Percentiles rank a stretch among this genome's conserved stretches.
Conservation (phyloP, 1,140 invertebrate genomes). For the Latrodectus geometricus region DNA sequence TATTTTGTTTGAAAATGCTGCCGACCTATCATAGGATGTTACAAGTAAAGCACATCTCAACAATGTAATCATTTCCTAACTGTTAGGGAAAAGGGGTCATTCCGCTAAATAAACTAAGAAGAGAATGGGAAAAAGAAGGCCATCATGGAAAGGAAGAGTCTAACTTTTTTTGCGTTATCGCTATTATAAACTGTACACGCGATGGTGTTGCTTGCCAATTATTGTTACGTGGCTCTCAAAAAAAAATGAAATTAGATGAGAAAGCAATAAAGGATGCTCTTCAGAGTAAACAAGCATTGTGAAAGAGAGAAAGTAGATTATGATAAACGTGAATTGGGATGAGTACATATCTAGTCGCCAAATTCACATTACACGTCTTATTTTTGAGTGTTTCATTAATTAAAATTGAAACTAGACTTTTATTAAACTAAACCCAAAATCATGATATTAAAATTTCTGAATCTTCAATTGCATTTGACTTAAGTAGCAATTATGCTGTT, state of each 20-base stretch:
- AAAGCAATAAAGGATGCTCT: slow-evolving; percentile 6
- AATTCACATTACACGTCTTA: no score
- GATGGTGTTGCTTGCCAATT: slow-evolving; percentile 25
- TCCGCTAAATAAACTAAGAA: slow-evolving; percentile 22
- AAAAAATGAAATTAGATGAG: slow-evolving; percentile 9
- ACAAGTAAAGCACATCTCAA: slow-evolving; percentile 14
- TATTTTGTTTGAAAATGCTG: no score
- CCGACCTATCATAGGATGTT: not conserved
- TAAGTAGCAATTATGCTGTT: not conserved
- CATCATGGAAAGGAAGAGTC: not conserved
- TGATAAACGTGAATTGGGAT: not conserved
- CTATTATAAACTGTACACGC: slow-evolving; percentile 37
- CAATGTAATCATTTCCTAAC: slow-evolving; percentile 48
- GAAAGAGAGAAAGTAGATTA: not conserved
- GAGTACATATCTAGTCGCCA: not conserved
- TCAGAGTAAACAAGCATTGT: not conserved
- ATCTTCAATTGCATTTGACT: not conserved
- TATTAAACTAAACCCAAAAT: not conserved
- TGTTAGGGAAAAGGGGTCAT: slow-evolving; percentile 20
- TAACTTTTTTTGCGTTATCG: slow-evolving; percentile 12
- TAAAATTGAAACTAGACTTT: not conserved
- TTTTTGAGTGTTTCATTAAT: not conserved
- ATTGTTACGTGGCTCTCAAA: not conserved
- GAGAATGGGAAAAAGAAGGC: slow-evolving; percentile 8
- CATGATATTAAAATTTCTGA: not conserved